Evolutionary conservation across 2,888 invertebrate genomes (phyloP), one percentile per base, ranked within the genome.

Genomic region (Ennomos erosarius): DNA sequence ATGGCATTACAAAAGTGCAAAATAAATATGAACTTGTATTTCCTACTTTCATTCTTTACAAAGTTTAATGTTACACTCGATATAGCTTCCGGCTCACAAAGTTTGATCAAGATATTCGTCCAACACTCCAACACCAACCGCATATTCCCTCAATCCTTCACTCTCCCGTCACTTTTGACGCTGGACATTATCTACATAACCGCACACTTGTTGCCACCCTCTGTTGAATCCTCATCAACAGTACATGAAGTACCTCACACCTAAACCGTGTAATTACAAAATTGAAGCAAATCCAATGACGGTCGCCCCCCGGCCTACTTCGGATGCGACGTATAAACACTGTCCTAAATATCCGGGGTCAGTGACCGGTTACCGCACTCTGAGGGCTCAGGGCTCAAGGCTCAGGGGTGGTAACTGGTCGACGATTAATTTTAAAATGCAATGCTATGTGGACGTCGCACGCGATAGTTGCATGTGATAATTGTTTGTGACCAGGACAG

Each of bases 401-500:
- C 66, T 65, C 64, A 88, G 82, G 90, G 90, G 90, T 84, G 83
- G 83, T 50, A 58, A 63, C 51, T 50, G 54, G 73, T 10, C 73
- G 70, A 66, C 82, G 80, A 87, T 90, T 90, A 85, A 88, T 87
- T 88, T 86, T 85, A 84, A 90, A 90, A 87, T 82, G 83, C 80
- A 82, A 76, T 77, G 81, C 78, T 84, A 86, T 85, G 86, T 82
- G 79, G 73, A 76, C 74, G 68, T 69, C 70, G 73, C 88, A 90
- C 87, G 88, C 90, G 71, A 87, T 61, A 59, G 35, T 43, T 62
- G 69, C 65, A 69, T 71, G 70, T 67, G 61, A 64, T 69, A 68
- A 67, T 71, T 61, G 66, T 46, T 51, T 55, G 40, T 50, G 6
- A 36, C 37, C 16, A 13, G 34, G 56, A 51, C 40, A 45, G 55